These are phyloP conservation scores for Triplophysa siluroides DNA, from an alignment of 2,113 vertebrate genomes.

Conservation along the genomic window DNA sequence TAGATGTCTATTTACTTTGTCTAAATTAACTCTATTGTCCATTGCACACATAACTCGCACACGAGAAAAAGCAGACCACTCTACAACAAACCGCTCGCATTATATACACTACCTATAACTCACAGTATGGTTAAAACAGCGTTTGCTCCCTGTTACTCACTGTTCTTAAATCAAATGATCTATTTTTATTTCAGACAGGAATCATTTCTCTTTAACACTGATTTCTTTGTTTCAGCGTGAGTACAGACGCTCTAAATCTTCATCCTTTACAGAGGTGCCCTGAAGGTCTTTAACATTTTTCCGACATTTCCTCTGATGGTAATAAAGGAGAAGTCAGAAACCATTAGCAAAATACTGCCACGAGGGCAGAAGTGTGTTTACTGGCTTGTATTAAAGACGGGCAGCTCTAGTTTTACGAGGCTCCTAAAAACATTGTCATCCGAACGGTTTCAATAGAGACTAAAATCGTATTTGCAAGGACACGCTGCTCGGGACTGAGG, in stretches of 20 bases:
- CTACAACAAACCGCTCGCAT: background rate
- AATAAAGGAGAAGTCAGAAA: slow-evolving; percentile 32
- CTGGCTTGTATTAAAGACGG: slow-evolving; percentile 31
- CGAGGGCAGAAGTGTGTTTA: slow-evolving; percentile 33
- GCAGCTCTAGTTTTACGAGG: slow-evolving; percentile 27
- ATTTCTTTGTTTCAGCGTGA: slow-evolving; percentile 17
- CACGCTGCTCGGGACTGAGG: background rate
- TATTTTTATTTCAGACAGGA: slow-evolving; percentile 19
- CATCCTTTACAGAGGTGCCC: slow-evolving; percentile 14
- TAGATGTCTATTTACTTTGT: too few species aligned
- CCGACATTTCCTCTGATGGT: slow-evolving; percentile 34
- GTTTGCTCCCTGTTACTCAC: background rate
- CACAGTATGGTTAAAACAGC: slow-evolving; percentile 5
- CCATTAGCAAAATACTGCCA: slow-evolving; percentile 17
- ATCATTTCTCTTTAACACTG: slow-evolving; percentile 6
- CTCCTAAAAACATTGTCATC: slow-evolving; percentile 32
- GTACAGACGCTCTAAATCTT: slow-evolving; percentile 15
- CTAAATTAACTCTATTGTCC: too few species aligned
- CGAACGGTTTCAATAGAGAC: background rate
- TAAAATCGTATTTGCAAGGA: slow-evolving; percentile 8
- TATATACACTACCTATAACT: background rate
- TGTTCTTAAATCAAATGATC: slow-evolving; percentile 30
- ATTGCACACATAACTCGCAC: too few species aligned
- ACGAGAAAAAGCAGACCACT: background rate
- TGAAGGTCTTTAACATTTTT: slow-evolving; percentile 25